phyloP scores from a whole-genome alignment of 2,113 vertebrate genomes.

The Pachycephala philippinensis region DNA sequence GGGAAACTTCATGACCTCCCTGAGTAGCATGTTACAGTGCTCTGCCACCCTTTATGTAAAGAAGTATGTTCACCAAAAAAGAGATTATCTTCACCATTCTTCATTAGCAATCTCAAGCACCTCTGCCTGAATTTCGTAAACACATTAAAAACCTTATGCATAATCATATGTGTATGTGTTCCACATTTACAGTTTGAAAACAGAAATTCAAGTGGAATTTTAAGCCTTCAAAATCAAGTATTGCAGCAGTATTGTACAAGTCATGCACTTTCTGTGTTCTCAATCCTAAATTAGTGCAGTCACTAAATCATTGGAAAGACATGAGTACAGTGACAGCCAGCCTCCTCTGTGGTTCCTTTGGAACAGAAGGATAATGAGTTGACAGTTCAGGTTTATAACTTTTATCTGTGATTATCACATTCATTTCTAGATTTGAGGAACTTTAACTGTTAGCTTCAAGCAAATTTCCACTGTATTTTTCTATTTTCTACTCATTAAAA shows the following conservation, averaged over 20 bases:
- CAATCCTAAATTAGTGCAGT: not conserved
- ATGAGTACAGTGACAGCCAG: not conserved
- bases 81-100: not conserved
- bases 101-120: not conserved
- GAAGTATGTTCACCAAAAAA: not conserved
- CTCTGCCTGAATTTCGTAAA: not conserved
- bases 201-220: not conserved
- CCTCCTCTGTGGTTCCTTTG: not conserved
- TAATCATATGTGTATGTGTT: not conserved
- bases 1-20: not conserved
- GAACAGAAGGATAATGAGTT: not conserved
- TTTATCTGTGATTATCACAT: not conserved
- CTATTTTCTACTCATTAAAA: constrained; percentile 28
- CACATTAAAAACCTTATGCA: not conserved
- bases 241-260: not conserved
- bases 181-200: not conserved
- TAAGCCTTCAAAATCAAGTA: not conserved
- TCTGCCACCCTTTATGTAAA: not conserved
- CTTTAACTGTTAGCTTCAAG: not conserved
- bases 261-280: not conserved
- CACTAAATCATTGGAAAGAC: not conserved
- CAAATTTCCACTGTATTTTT: not conserved
- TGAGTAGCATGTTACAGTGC: not conserved
- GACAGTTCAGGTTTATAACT: not conserved
- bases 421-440: not conserved